Evolutionary conservation across 2,113 vertebrate genomes (phyloP), one percentile per base, ranked within the genome.

Genomic region (Typhlomys cinereus): DNA sequence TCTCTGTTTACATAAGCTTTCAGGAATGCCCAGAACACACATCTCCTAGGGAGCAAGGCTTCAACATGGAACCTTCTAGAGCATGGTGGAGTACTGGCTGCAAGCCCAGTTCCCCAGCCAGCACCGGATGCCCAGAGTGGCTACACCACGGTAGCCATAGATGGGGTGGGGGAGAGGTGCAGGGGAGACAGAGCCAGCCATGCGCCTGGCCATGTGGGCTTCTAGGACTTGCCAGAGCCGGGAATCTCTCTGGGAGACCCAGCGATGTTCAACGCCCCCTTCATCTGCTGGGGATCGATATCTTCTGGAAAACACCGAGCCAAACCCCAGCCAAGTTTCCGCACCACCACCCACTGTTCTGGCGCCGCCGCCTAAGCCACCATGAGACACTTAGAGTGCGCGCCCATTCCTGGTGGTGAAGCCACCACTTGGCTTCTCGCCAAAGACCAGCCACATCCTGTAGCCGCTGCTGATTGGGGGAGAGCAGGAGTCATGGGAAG

Each of bases 191-290:
- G 3, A 2, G 39, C 6, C 64, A 48, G 46, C 14, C 64, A 27
- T 27, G 5, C 7, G 57, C 44, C n/a, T 5, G 2, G 86, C 64
- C 80, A 57, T 5, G 8, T 46, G 76, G 57, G 54, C 44, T 41
- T 39, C 10, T 36, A 44, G 36, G 36, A 36, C 87, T 66, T 1
- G 11, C 69, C 87, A 61, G 25, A 71, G 85, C 89, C 39, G 25
- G 93, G 83, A 57, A 54, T 64, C n/a, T 83, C 94, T 66, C 75
- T 5, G 15, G 89, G 86, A 62, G 48, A 52, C 48, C 12, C 52
- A 14, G 59, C 0, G 27, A 41, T 5, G 80, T 81, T 76, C 78
- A 52, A 0, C 3, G 44, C 59, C 39, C 9, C 2, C 73, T 46
- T 94, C 85, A 31, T 75, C 81, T 66, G 89, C 41, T 3, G 2